Conservation (phyloP, 1,140 invertebrate species). For the Wasmannia auropunctata region DNA sequence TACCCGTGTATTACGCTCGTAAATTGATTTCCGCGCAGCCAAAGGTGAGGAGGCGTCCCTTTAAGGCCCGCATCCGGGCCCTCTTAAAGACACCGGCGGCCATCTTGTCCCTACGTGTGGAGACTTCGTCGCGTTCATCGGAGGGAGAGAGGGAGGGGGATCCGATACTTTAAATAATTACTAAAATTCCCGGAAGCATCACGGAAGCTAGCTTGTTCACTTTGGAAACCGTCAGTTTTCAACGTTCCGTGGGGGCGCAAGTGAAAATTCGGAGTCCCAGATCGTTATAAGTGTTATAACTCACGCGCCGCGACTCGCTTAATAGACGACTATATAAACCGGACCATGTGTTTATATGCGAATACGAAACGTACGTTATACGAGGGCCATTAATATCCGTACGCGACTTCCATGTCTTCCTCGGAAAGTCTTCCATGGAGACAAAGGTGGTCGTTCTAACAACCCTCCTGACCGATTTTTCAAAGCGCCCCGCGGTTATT, state of each 20-base stretch:
- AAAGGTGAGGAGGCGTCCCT: constrained; percentile 67
- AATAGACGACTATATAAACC: constrained; percentile 27
- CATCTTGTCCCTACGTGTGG: constrained; percentile 32
- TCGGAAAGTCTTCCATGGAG: constrained; percentile 14
- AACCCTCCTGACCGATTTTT: constrained; percentile 16
- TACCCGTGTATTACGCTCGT: constrained; percentile 75
- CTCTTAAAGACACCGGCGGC: constrained; percentile 16
- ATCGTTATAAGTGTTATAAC: background rate
- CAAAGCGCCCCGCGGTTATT: constrained; percentile 38
- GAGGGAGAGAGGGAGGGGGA: no score
- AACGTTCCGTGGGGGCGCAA: background rate
- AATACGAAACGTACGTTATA: constrained; percentile 36
- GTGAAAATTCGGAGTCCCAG: background rate
- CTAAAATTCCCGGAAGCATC: background rate
- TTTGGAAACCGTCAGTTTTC: background rate
- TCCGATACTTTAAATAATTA: background rate
- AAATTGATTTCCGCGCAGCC: constrained; percentile 74
- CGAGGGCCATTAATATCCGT: constrained; percentile 28
- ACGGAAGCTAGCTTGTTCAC: background rate
- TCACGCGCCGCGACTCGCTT: background rate
- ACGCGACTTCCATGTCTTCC: background rate
- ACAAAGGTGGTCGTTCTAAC: background rate
- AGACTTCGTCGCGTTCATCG: background rate
- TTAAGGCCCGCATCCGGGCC: constrained; percentile 10
- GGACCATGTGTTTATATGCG: constrained; percentile 27